These are phyloP conservation scores for Drosophila algonquin DNA, from an alignment of 2,888 invertebrate genomes.

Conservation along the genomic window DNA sequence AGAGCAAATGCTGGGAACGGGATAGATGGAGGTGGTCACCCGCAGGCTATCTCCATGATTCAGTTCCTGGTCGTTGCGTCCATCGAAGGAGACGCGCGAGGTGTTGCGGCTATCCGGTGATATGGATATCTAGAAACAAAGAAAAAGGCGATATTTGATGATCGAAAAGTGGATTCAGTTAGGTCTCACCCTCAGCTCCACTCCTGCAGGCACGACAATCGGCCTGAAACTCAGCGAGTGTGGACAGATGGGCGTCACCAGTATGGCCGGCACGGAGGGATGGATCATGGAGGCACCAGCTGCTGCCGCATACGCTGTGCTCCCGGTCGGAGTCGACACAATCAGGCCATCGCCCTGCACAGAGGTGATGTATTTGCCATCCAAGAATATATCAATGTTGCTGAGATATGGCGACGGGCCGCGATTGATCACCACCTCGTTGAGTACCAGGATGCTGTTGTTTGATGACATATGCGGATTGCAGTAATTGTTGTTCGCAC, in stretches of 20 bases:
- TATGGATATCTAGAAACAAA: conserved; percentile 89
- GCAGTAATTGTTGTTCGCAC: conserved; percentile 46
- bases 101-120: conserved; percentile 95
- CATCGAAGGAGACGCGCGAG: conserved; percentile 99
- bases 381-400: conserved; percentile 97
- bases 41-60: conserved; percentile 96
- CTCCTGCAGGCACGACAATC: conserved; percentile 98
- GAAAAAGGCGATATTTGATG: conserved; percentile 87
- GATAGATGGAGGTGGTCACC: conserved; percentile 97
- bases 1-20: conserved; percentile 97
- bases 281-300: conserved; percentile 99
- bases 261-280: conserved; percentile 97
- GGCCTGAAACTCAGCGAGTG: conserved; percentile 98
- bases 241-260: conserved; percentile 99
- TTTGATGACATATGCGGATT: conserved; percentile 2
- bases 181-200: conserved; percentile 92
- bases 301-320: conserved; percentile 96
- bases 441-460: conserved; percentile 88
- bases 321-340: conserved; percentile 98
- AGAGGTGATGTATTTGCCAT: conserved; percentile 97
- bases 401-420: conserved; percentile 97
- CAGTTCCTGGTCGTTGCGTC: conserved; percentile 96
- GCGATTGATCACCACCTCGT: conserved; percentile 98
- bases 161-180: background rate
- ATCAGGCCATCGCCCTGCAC: conserved; percentile 97